Evolutionary conservation across 2,113 vertebrate genomes (phyloP), one percentile per base, ranked within the genome.

Genomic region (Pterocles burchelli): DNA sequence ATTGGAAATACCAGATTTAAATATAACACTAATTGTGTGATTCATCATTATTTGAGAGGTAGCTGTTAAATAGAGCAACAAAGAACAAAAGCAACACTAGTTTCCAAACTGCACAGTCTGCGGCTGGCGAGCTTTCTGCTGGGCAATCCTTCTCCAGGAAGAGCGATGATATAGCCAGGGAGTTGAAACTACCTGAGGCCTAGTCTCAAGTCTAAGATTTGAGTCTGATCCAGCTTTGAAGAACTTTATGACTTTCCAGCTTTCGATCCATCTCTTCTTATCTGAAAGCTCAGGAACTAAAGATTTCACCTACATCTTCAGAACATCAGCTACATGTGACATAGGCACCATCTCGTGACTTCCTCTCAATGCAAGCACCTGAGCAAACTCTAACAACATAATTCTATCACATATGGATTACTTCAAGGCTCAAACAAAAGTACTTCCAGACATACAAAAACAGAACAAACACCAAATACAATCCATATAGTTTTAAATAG

Each of bases 401-500:
- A 88, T 90, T 92, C 81, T 70, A 73, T 59, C 58, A 85, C 21
- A 28, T 82, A 95, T 28, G 34, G 94, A 97, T 70, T 62, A 72
- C 34, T 63, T 68, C 31, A 89, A 92, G 90, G 67, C 84, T 96
- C 85, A 92, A 90, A 67, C 75, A 92, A 93, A 95, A 96, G 51
- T 79, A 84, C 67, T 95, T 96, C 89, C 79, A 94, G 59, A 94
- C 49, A 77, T 66, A 91, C 11, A 43, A 77, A 96, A 93, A 94
- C 65, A 89, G 92, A 86, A 94, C 45, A 91, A 76, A 83, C 66
- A 90, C 86, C 41, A 90, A 80, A 26, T 81, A 76, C 66, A 94
- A 93, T 85, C 61, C 89, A 85, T 79, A 95, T 85, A 36, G 83
- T 96, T 95, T 96, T 89, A 93, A 95, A 88, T 4, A 90, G 76